Conservation (phyloP, 2,113 vertebrate genomes). For the Charadrius vociferus region DNA sequence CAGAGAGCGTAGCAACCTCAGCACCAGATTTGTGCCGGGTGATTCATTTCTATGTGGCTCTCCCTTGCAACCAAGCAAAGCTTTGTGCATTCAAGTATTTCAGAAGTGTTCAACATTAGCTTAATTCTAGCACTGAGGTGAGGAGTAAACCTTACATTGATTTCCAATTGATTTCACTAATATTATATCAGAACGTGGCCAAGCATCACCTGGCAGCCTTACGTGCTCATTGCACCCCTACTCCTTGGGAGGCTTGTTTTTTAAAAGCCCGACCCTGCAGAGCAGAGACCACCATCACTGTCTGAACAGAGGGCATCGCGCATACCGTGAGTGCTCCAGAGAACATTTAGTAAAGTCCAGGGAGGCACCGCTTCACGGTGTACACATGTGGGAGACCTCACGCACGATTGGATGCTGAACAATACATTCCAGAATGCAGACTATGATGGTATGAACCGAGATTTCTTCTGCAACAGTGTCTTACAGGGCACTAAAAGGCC, state of each 20-base stretch:
- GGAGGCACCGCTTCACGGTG: neutral
- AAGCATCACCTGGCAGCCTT: neutral
- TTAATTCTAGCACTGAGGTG: neutral
- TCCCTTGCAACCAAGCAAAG: neutral
- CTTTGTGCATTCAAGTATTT: neutral
- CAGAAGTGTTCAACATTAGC: neutral
- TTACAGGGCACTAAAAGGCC: no score
- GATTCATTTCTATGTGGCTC: neutral
- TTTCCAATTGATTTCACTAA: neutral
- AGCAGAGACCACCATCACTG: neutral
- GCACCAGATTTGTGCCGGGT: neutral
- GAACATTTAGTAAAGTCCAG: accelerated
- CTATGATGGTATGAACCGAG: neutral
- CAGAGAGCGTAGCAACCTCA: neutral
- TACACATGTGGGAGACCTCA: neutral
- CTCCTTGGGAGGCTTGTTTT: neutral
- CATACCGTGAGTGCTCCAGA: accelerated
- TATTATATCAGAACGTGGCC: neutral
- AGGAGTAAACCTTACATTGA: neutral
- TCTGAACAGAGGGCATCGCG: neutral
- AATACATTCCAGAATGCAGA: neutral
- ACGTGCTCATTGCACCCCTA: neutral
- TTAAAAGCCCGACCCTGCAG: neutral
- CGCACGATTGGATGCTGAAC: neutral
- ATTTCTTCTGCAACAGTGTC: neutral